Evolutionary conservation across 2,888 invertebrate genomes (phyloP).

Genomic region (Ophraella communa): DNA sequence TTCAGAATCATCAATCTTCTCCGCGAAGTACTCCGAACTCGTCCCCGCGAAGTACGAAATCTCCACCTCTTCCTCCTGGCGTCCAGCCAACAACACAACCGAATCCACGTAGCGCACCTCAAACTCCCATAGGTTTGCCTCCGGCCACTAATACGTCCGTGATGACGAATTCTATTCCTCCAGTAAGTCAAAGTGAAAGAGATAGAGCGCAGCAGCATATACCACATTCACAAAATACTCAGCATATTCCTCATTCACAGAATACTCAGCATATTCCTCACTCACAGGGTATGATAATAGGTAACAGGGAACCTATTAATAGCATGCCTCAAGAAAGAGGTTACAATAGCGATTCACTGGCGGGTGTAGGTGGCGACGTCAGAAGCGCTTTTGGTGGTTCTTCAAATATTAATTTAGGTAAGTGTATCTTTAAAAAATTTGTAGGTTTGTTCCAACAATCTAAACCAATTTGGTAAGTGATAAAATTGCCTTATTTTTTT

Average conservation of each 20-base stretch:
- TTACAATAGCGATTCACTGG: conserved; percentile 58
- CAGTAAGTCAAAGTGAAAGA: conserved; percentile 27
- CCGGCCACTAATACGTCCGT: conserved; percentile 50
- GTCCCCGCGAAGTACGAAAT: conserved; percentile 85
- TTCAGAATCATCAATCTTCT: conserved; percentile 81
- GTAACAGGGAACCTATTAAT: conserved; percentile 44
- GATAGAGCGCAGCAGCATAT: conserved; percentile 41
- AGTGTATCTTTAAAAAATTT: conserved; percentile 27
- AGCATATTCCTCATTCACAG: conserved; percentile 44
- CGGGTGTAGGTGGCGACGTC: conserved; percentile 67
- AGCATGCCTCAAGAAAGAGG: conserved; percentile 47
- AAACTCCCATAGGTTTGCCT: conserved; percentile 62
- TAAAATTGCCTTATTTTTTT: too few species aligned
- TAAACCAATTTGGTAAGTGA: too few species aligned
- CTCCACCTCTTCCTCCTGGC: conserved; percentile 76
- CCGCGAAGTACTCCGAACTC: conserved; percentile 88
- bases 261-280: conserved; percentile 13
- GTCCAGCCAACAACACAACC: conserved; percentile 52
- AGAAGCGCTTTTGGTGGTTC: conserved; percentile 62
- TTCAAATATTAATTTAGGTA: conserved; percentile 45
- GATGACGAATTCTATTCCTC: conserved; percentile 52
- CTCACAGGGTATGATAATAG: conserved; percentile 21
- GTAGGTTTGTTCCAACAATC: too few species aligned
- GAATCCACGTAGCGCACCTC: conserved; percentile 61
- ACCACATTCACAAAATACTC: conserved; percentile 33